Conservation (phyloP, 2,797 vertebrate species). For the Lacerta bilineata region DNA sequence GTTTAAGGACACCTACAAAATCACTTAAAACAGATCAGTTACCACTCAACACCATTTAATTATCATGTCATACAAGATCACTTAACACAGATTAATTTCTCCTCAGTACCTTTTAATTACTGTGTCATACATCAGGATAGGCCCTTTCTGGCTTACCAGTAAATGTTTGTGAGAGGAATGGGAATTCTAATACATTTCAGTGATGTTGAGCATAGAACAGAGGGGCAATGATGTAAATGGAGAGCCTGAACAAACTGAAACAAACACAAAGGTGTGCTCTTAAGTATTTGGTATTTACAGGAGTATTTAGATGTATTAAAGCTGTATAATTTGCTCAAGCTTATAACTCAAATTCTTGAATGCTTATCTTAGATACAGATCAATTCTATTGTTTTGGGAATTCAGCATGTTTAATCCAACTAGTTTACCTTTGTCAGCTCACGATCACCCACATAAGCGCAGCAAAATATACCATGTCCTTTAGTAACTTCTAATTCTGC, state of each 20-base stretch:
- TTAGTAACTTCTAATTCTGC: not conserved
- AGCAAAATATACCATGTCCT: not conserved
- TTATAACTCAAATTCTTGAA: not conserved
- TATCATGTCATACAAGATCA: slow-evolving; percentile 5
- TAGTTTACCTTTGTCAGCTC: not conserved
- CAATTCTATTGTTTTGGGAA: not conserved
- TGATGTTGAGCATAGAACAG: not conserved
- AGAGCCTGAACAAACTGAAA: not conserved
- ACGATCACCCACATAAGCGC: not conserved
- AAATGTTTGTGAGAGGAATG: slow-evolving; percentile 12
- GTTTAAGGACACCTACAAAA: slow-evolving; percentile 1
- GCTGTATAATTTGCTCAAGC: not conserved
- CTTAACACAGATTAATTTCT: not conserved
- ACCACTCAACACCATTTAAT: not conserved
- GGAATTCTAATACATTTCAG: not conserved
- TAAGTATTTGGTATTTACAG: not conserved
- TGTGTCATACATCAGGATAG: not conserved
- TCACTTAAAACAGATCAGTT: slow-evolving; percentile 3
- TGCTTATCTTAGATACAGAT: not conserved
- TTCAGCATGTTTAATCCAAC: not conserved
- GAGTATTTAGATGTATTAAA: not conserved
- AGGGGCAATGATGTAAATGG: not conserved
- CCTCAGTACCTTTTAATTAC: not conserved
- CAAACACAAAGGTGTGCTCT: not conserved
- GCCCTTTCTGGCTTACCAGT: not conserved